Base-by-base conservation (phyloP, 2,888 invertebrate species). In the Cistogaster globosa region DNA sequence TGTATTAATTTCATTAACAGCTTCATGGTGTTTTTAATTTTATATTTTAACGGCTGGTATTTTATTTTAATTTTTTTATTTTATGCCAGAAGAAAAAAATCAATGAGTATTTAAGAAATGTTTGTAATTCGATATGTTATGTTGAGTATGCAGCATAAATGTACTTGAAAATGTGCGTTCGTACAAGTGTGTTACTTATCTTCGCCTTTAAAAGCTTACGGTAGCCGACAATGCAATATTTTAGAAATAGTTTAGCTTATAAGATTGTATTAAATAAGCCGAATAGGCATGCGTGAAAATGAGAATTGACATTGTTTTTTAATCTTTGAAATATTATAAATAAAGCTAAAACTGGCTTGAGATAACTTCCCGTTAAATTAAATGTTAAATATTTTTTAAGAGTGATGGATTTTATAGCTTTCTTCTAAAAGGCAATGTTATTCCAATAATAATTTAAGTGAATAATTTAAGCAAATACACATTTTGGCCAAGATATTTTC, bases 1-100 rank as follows among this genome's bases (percentile, higher is more conserved):
- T 85, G 88, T 90, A 90, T 90, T 90, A 88, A 87, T 90, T 90
- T 88, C 90, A 88, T 89, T 89, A 85, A 88, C 89, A 86, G 89
- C 89, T 90, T 90, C 90, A 90, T 88, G 90, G 87, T 90, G 87
- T 88, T 85, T 88, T 87, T 87, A 87, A 88, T 78, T 71, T 71
- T 67, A 58, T 60, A 45, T 75, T 58, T 78, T 68, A 77, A 51
- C 72, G 83, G 45, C 69, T 86, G 79, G 57, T 45, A 80, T 83
- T 83, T 86, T n/a, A n/a, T n/a, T n/a, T n/a, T n/a, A n/a, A n/a
- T n/a, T n/a, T n/a, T n/a, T n/a, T n/a, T n/a, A n/a, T n/a, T 55
- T 20, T 26, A 63, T 3, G 11, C 8, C 20, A 45, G 2, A 57
- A 62, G 26, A 32, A 20, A 67, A 48, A 58, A 67, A 42, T 63